These are phyloP conservation scores for Drosophila nr. medialis DNA, from an alignment of 2,888 invertebrate genomes.

Conservation along the genomic window DNA sequence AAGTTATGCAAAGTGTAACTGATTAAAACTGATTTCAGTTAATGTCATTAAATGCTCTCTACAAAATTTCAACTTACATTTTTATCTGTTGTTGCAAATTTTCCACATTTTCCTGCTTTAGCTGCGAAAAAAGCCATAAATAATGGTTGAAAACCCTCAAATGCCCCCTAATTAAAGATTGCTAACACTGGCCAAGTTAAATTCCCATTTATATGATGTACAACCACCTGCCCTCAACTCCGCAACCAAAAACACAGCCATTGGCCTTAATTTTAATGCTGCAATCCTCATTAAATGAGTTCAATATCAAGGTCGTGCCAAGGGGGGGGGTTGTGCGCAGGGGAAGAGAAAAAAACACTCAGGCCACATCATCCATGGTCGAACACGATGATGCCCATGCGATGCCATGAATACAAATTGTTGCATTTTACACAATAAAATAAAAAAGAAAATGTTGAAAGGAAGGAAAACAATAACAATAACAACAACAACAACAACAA, in stretches of 20 bases:
- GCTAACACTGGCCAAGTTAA: constrained; percentile 8
- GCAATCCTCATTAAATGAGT: constrained; percentile 63
- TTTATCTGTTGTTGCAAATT: background rate
- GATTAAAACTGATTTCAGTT: background rate
- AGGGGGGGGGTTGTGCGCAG: background rate
- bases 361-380: constrained; percentile 57
- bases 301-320: constrained; percentile 73
- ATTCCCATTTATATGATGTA: constrained; percentile 15
- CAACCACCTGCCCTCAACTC: constrained; percentile 38
- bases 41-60: background rate
- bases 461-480: constrained; percentile 8
- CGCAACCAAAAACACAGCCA: constrained; percentile 37
- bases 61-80: background rate
- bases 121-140: background rate
- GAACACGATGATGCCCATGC: constrained; percentile 42
- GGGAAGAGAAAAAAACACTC: constrained; percentile 23
- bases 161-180: constrained; percentile 19
- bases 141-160: constrained; percentile 4
- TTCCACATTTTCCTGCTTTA: background rate
- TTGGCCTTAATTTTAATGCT: constrained; percentile 61
- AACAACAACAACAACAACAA: background rate
- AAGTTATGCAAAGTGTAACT: background rate
- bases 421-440: constrained; percentile 64
- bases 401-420: constrained; percentile 75
- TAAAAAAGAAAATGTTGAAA: constrained; percentile 10